These are phyloP conservation scores for Ginglymostoma cirratum DNA, from an alignment of 2,113 vertebrate genomes.

Conservation along the genomic window DNA sequence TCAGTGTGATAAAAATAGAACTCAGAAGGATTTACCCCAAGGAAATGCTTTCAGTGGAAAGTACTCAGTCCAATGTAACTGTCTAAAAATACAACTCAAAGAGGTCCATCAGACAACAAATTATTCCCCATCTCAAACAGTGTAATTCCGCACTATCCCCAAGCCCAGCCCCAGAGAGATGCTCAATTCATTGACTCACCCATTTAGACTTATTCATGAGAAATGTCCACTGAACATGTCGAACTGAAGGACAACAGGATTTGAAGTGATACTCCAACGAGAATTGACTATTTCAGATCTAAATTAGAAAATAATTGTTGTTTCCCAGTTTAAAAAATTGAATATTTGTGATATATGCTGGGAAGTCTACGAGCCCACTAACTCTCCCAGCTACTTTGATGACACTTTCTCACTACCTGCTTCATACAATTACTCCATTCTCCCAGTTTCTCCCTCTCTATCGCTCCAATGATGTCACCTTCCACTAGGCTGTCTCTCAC, in stretches of 20 bases:
- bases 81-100: not conserved
- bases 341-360: not conserved
- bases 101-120: not conserved
- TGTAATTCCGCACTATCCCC: not conserved
- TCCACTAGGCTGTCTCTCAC: too few species aligned
- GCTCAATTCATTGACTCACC: not conserved
- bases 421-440: too few species aligned
- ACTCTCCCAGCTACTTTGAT: too few species aligned
- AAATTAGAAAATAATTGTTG: not conserved
- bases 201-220: not conserved
- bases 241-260: not conserved
- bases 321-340: too few species aligned
- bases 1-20: constrained; percentile 28
- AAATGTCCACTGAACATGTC: not conserved
- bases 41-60: not conserved
- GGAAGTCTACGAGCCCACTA: not conserved
- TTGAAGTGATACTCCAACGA: not conserved
- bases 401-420: too few species aligned
- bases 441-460: too few species aligned
- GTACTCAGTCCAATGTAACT: not conserved
- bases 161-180: not conserved
- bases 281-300: not conserved
- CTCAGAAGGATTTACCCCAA: not conserved
- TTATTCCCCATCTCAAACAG: not conserved
- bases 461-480: too few species aligned